phyloP scores from a whole-genome alignment of 2,888 invertebrate genomes.

The Drosophila nr. perissopoda region DNA sequence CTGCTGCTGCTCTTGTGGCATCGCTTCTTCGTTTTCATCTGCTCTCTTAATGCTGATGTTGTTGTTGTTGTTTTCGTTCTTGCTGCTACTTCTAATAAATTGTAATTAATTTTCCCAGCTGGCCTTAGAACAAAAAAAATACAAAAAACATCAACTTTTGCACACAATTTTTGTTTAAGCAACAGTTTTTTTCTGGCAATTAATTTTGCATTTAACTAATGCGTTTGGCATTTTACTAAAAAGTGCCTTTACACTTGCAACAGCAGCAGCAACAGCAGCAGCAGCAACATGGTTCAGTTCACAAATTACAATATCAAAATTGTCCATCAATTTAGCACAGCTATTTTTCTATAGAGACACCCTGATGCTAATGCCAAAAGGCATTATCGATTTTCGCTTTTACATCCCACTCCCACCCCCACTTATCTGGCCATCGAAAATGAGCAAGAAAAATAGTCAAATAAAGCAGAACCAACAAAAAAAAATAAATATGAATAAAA shows the following conservation, averaged over 20 bases:
- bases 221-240: conserved; percentile 54
- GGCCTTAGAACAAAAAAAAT: conserved; percentile 41
- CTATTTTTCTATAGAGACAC: conserved; percentile 8
- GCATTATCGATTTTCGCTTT: conserved; percentile 72
- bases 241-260: conserved; percentile 42
- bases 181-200: conserved; percentile 44
- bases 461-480: conserved; percentile 1
- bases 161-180: conserved; percentile 30
- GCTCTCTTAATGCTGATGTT: conserved; percentile 8
- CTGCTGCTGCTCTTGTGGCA: conserved; percentile 35
- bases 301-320: conserved; percentile 71
- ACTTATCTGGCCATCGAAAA: conserved; percentile 35
- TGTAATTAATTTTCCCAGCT: conserved; percentile 76
- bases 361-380: conserved; percentile 56
- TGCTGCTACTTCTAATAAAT: conserved; percentile 60
- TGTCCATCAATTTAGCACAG: conserved; percentile 53
- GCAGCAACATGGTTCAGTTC: conserved; percentile 27
- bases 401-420: background rate
- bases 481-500: background rate
- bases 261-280: conserved; percentile 10
- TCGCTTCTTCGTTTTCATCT: conserved; percentile 4
- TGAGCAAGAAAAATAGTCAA: conserved; percentile 9
- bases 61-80: conserved; percentile 4
- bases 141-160: conserved; percentile 40
- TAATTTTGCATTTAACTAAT: conserved; percentile 76